Evolutionary conservation across 2,797 vertebrate species (phyloP).

Genomic region (Pipistrellus nathusii): DNA sequence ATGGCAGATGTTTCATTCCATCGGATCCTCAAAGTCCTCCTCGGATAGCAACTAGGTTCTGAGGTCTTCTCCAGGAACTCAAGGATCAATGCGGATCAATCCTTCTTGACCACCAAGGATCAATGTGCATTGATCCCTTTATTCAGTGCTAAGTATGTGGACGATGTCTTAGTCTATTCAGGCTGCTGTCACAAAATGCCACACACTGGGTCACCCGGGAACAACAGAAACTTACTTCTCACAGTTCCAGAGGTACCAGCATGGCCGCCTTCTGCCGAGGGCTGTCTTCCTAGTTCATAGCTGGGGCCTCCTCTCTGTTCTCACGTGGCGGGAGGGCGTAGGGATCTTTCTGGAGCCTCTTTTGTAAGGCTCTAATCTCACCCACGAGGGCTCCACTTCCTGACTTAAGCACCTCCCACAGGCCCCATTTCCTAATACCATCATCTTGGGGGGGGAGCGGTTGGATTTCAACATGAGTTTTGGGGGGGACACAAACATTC

Average conservation of each 20-base stretch:
- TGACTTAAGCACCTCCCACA: not conserved
- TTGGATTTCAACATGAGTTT: not conserved
- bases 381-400: not conserved
- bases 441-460: not conserved
- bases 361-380: not conserved
- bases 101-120: not conserved
- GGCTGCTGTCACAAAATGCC: not conserved
- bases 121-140: not conserved
- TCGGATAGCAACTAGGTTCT: not conserved
- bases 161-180: not conserved
- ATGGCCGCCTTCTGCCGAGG: not conserved
- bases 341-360: not conserved
- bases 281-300: not conserved
- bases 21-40: not conserved
- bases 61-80: not conserved
- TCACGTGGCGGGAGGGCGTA: not conserved
- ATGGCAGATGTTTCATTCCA: not conserved
- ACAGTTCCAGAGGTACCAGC: not conserved
- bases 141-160: not conserved
- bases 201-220: not conserved
- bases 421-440: not conserved
- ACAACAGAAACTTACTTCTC: not conserved
- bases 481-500: not conserved
- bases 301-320: not conserved
- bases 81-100: not conserved